phyloP scores from a whole-genome alignment of 2,113 vertebrate genomes.

The Columba janthina region DNA sequence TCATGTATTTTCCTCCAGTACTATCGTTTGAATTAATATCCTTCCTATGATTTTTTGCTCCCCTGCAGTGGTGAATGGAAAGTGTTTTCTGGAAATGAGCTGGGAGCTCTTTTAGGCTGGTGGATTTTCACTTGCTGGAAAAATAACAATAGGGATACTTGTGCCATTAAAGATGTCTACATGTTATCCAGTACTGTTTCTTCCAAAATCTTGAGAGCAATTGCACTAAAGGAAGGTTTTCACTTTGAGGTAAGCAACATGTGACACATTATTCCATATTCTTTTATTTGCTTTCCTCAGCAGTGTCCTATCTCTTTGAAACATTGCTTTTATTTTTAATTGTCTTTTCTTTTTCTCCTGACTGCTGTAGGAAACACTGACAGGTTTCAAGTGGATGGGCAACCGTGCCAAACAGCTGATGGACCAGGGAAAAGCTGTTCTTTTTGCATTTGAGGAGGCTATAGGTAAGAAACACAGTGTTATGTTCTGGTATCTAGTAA shows the following conservation, averaged over 20 bases:
- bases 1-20: not conserved
- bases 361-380: slow-evolving; percentile 88
- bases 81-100: slow-evolving; percentile 94
- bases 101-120: slow-evolving; percentile 94
- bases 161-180: slow-evolving; percentile 85
- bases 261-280: not conserved
- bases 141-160: slow-evolving; percentile 73
- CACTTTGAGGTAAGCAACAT: slow-evolving; percentile 89
- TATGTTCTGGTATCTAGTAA: not conserved
- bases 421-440: slow-evolving; percentile 89
- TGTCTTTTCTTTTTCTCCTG: not conserved
- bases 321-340: not conserved
- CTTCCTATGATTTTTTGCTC: not conserved
- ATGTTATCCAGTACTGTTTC: slow-evolving; percentile 98
- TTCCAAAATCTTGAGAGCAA: slow-evolving; percentile 94
- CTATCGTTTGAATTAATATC: not conserved
- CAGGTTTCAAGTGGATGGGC: slow-evolving; percentile 99
- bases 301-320: not conserved
- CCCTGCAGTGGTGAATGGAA: slow-evolving; percentile 87
- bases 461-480: slow-evolving; percentile 82
- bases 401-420: slow-evolving; percentile 90
- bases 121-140: slow-evolving; percentile 96
- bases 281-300: not conserved
- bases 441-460: slow-evolving; percentile 98
- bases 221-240: slow-evolving; percentile 95